Conservation (phyloP, 1,140 invertebrate genomes). For the Heliconius eleuchia region DNA sequence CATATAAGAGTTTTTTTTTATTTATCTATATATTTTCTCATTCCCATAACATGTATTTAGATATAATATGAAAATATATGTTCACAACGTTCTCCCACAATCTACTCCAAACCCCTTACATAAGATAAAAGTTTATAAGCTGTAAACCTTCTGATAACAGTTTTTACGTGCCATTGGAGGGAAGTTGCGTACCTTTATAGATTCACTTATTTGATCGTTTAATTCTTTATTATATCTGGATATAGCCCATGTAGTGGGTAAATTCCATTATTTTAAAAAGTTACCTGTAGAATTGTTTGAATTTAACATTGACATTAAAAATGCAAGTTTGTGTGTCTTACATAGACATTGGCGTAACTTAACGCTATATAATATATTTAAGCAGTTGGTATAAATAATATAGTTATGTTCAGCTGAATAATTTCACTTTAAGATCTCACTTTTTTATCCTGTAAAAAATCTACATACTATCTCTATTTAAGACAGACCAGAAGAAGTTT, state of each 20-base stretch:
- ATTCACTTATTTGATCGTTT: background rate
- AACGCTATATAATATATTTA: too few relatives aligned
- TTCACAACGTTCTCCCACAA: background rate
- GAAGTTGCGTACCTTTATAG: slow-evolving; percentile 17
- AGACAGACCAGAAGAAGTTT: background rate
- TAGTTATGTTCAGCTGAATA: too few relatives aligned
- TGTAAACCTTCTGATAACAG: slow-evolving; percentile 25
- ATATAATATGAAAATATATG: background rate
- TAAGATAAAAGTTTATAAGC: slow-evolving; percentile 35
- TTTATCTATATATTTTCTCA: too few relatives aligned
- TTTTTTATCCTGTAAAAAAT: too few relatives aligned
- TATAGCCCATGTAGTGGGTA: background rate
- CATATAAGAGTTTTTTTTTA: too few relatives aligned
- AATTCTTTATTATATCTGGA: background rate
- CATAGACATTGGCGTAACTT: too few relatives aligned
- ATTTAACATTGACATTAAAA: too few relatives aligned
- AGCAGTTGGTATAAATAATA: too few relatives aligned
- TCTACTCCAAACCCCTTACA: slow-evolving; percentile 1
- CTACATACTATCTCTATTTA: too few relatives aligned
- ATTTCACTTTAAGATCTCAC: too few relatives aligned
- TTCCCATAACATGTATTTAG: background rate
- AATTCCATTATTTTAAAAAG: background rate
- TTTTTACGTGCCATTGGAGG: slow-evolving; percentile 25
- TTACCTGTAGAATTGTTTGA: too few relatives aligned
- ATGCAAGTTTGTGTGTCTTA: too few relatives aligned